phyloP scores from a whole-genome alignment of 2,113 vertebrate genomes.

The Melanostigma gelatinosum region DNA sequence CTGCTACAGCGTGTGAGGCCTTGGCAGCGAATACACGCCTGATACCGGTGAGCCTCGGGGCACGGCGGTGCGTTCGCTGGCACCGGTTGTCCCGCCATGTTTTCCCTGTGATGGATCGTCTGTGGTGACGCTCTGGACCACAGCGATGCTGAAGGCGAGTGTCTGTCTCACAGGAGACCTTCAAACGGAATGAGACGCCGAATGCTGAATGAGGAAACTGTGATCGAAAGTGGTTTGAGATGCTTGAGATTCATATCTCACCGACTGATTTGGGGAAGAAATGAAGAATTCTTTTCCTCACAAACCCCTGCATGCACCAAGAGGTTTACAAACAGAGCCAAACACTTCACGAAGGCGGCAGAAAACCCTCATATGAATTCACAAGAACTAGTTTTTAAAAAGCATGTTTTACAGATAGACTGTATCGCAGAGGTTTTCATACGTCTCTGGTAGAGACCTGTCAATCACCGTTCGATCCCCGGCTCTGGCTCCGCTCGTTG shows the following conservation, averaged over 20 bases:
- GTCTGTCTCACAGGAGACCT: constrained; percentile 40
- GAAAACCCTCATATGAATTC: no score
- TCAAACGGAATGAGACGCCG: constrained; percentile 33
- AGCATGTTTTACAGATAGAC: no score
- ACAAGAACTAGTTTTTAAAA: no score
- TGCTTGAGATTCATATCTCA: constrained; percentile 5
- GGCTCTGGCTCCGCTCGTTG: no score
- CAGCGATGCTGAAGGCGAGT: not conserved
- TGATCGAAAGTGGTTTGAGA: constrained; percentile 27
- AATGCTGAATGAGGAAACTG: constrained; percentile 34
- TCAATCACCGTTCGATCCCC: no score
- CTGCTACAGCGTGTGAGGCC: constrained; percentile 18
- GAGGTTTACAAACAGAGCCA: not conserved
- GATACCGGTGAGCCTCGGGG: not conserved
- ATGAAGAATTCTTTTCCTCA: not conserved
- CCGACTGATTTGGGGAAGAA: not conserved
- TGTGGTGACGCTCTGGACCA: constrained; percentile 21
- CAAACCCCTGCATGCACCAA: not conserved
- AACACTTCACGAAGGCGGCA: not conserved
- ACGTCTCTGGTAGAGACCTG: no score
- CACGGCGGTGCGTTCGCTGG: not conserved
- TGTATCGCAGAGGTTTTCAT: no score
- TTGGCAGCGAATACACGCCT: not conserved
- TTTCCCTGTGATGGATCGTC: constrained; percentile 47
- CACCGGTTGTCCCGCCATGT: constrained; percentile 21